These are phyloP conservation scores for Belgica antarctica DNA, from an alignment of 2,888 invertebrate species.

Conservation along the genomic window DNA sequence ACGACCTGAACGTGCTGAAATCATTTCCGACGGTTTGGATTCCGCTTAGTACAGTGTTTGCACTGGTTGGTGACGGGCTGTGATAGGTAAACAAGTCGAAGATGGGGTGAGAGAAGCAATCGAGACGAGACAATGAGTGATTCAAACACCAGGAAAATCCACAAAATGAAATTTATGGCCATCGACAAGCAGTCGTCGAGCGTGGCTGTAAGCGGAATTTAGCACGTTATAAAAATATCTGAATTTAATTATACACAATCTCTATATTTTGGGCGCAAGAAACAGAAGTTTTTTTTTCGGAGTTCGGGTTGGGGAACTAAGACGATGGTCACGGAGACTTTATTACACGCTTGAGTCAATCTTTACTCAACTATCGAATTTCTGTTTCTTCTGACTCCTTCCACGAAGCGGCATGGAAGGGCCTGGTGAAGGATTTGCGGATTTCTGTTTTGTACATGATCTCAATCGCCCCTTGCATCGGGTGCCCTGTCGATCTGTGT, in stretches of 20 bases:
- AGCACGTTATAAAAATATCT: constrained; percentile 19
- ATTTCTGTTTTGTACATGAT: too few relatives aligned
- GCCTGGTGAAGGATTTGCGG: too few relatives aligned
- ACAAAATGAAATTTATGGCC: background rate
- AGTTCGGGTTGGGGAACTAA: background rate
- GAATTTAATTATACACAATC: constrained; percentile 22
- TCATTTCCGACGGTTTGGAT: too few relatives aligned
- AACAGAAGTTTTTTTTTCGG: background rate
- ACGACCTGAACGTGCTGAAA: too few relatives aligned
- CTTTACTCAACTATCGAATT: constrained; percentile 13
- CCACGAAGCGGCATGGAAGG: too few relatives aligned
- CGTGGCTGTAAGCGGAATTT: background rate
- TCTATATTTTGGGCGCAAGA: background rate
- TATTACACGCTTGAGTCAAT: constrained; percentile 34
- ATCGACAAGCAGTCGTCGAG: background rate
- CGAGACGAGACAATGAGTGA: background rate
- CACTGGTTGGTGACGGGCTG: too few relatives aligned
- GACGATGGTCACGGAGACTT: constrained; percentile 1
- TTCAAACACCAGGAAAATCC: background rate
- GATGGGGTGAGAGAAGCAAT: background rate
- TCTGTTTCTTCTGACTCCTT: background rate
- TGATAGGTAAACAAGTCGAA: too few relatives aligned
- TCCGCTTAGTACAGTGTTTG: too few relatives aligned
- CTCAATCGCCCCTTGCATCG: too few relatives aligned
- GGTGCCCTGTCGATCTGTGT: background rate